phyloP scores from a whole-genome alignment of 1,140 invertebrate species.

The Apocrypta bakeri region DNA sequence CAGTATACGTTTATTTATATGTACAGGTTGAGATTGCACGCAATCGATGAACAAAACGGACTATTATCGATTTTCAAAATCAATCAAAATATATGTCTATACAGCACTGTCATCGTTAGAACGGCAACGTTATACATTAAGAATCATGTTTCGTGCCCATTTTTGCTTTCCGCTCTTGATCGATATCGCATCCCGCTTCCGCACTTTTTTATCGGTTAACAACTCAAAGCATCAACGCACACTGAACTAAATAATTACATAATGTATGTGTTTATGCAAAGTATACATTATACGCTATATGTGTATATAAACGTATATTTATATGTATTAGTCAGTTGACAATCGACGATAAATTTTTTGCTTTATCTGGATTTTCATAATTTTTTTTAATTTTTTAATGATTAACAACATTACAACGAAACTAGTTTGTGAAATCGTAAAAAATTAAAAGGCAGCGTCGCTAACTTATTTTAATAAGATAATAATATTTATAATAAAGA shows the following conservation, averaged over 20 bases:
- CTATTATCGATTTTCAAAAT: slow-evolving; percentile 15
- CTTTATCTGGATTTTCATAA: not conserved
- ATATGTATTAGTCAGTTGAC: slow-evolving; percentile 24
- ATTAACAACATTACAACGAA: slow-evolving; percentile 46
- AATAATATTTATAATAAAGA: slow-evolving; percentile 50
- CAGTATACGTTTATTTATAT: slow-evolving; percentile 36
- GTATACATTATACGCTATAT: slow-evolving; percentile 39
- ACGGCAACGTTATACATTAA: not conserved
- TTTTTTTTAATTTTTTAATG: slow-evolving; percentile 40
- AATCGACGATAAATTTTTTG: slow-evolving; percentile 36
- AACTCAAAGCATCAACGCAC: slow-evolving; percentile 18
- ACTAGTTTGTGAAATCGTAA: slow-evolving; percentile 55
- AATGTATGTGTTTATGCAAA: slow-evolving; percentile 31
- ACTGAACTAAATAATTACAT: slow-evolving; percentile 41
- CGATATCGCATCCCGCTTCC: slow-evolving; percentile 13
- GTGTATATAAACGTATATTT: slow-evolving; percentile 26
- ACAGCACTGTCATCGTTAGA: slow-evolving; percentile 5
- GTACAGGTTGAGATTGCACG: slow-evolving; percentile 36
- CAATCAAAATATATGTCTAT: not conserved
- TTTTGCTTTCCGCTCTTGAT: slow-evolving; percentile 29
- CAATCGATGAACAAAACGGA: slow-evolving; percentile 22
- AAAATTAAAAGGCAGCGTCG: slow-evolving; percentile 69
- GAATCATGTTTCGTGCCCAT: slow-evolving; percentile 12
- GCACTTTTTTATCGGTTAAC: slow-evolving; percentile 17
- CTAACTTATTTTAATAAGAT: slow-evolving; percentile 66